Evolutionary conservation across 2,888 invertebrate genomes (phyloP), one percentile per base, ranked within the genome.

Genomic region (Epinotia ramella): DNA sequence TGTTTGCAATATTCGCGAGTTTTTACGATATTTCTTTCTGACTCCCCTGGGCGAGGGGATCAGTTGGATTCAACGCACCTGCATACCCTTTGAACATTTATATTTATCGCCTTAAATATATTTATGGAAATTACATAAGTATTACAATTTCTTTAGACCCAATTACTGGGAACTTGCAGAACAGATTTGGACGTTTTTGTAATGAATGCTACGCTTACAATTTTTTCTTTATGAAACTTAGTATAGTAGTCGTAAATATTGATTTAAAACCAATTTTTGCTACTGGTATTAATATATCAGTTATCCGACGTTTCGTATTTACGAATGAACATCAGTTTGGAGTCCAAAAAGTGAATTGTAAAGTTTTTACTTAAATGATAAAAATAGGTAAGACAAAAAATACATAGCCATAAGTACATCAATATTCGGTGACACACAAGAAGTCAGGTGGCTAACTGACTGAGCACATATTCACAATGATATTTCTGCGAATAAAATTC

Each of bases 1-100:
- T 89, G 88, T 88, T 87, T 82, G 87, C 85, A 87, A 87, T 88
- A 86, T 88, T 87, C 85, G 84, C 87, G 88, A 90, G 86, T 91
- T 91, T 91, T 89, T 91, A 88, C 89, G 85, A 87, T 87, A 86
- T 89, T 90, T 88, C 86, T 88, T 87, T 85, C 87, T 83, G 86
- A 70, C 80, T 80, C 82, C 83, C 82, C 84, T 79, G 84, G 86
- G 87, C 82, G 78, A 78, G 82, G 83, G 86, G 87, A 88, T 89
- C 90, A 86, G 87, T 84, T 83, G 84, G 84, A 87, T 85, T 85
- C 86, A 85, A 85, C 89, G 85, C 90, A 89, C 91, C 89, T 91
- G 90, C 86, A 88, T 88, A 85, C 85, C 84, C 82, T 87, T 88
- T 85, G 83, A 87, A 85, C 84, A 82, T 83, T 87, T 86, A 84